A percentile compares a stretch with the other conserved stretches of the same genome.
phyloP scores from a whole-genome alignment of 2,888 invertebrate species.

The Rhamphomyia laevipes region DNA sequence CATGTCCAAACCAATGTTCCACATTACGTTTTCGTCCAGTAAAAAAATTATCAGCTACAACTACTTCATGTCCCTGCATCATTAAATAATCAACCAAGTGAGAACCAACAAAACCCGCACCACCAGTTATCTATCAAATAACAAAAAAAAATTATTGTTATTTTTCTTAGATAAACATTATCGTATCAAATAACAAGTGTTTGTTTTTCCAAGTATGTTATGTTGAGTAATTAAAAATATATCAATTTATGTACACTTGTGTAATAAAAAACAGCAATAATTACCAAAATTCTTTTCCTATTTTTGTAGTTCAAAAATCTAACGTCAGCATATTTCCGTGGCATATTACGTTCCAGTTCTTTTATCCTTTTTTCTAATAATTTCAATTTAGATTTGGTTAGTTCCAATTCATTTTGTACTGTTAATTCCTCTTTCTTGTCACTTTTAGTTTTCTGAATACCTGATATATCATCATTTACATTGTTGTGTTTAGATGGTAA shows the following conservation, averaged over 20 bases:
- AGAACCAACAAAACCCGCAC: slow-evolving; percentile 98
- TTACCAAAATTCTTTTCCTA: slow-evolving; percentile 80
- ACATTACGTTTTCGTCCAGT: slow-evolving; percentile 95
- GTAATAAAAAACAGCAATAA: no score
- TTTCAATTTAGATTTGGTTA: slow-evolving; percentile 51
- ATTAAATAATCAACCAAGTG: slow-evolving; percentile 93
- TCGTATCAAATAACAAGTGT: background rate
- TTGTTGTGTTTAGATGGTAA: background rate
- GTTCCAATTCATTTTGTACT: slow-evolving; percentile 41
- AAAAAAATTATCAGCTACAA: slow-evolving; percentile 96
- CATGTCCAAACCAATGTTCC: slow-evolving; percentile 98
- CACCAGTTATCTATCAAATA: slow-evolving; percentile 69
- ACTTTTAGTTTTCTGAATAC: slow-evolving; percentile 1
- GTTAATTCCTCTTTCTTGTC: slow-evolving; percentile 12
- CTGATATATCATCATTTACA: background rate
- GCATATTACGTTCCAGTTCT: slow-evolving; percentile 57
- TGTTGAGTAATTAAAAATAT: background rate
- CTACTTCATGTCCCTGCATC: slow-evolving; percentile 91
- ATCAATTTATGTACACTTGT: no score
- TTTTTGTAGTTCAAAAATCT: slow-evolving; percentile 85
- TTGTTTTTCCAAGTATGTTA: background rate
- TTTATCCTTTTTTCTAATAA: slow-evolving; percentile 61
- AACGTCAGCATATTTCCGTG: slow-evolving; percentile 81
- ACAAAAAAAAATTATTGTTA: slow-evolving; percentile 18
- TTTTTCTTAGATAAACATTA: background rate